Conservation (phyloP, 2,888 invertebrate species). For the Ctenicera cuprea region DNA sequence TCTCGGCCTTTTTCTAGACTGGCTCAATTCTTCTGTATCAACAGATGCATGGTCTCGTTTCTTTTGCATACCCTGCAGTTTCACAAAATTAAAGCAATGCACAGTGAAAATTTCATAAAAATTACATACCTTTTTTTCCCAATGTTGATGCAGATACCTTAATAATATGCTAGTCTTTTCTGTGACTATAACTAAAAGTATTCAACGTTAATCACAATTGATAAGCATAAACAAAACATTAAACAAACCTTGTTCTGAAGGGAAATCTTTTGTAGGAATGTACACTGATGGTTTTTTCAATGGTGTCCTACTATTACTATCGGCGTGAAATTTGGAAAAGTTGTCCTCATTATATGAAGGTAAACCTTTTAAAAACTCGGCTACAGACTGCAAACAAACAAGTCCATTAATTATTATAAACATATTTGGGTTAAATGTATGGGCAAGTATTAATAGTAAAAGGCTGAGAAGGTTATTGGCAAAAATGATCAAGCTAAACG, state of each 20-base stretch:
- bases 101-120: not conserved
- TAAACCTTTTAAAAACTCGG: slow-evolving; percentile 92
- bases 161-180: slow-evolving; percentile 96
- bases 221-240: not conserved
- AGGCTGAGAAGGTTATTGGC: not conserved
- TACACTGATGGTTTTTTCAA: slow-evolving; percentile 93
- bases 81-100: not conserved
- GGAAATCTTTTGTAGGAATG: slow-evolving; percentile 93
- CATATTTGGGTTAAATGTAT: not conserved
- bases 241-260: slow-evolving; percentile 89
- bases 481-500: too few relatives aligned
- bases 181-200: slow-evolving; percentile 91
- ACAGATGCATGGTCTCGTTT: slow-evolving; percentile 67
- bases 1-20: slow-evolving; percentile 67
- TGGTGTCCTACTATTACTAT: slow-evolving; percentile 87
- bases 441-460: not conserved
- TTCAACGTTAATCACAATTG: slow-evolving; percentile 52
- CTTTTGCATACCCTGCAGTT: slow-evolving; percentile 64
- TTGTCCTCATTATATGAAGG: slow-evolving; percentile 94
- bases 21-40: slow-evolving; percentile 65
- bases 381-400: slow-evolving; percentile 81
- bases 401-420: not conserved
- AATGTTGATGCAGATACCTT: slow-evolving; percentile 95
- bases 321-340: slow-evolving; percentile 92
- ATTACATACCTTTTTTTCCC: slow-evolving; percentile 89